Percentiles rank a stretch among this genome's conserved stretches.
Conservation (phyloP, 2,888 invertebrate genomes). For the Gymnosoma rotundatum region DNA sequence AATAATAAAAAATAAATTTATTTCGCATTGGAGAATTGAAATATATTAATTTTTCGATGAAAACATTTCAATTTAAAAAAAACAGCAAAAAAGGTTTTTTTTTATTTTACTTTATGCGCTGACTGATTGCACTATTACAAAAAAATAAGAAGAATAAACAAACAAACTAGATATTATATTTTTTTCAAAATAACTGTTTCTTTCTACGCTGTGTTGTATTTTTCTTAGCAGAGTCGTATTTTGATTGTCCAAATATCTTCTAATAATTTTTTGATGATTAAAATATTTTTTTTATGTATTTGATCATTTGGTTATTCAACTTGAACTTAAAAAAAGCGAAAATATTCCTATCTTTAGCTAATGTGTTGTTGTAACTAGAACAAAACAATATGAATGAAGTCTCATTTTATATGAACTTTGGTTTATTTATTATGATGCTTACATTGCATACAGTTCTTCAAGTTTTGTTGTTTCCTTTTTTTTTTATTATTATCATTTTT, state of each 20-base stretch:
- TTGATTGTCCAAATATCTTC: neutral
- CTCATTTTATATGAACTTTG: conserved; percentile 49
- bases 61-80: too few relatives aligned
- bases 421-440: conserved; percentile 35
- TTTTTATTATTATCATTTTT: conserved; percentile 26
- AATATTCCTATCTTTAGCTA: conserved; percentile 31
- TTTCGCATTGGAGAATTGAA: too few relatives aligned
- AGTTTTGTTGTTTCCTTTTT: conserved; percentile 22
- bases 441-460: conserved; percentile 22
- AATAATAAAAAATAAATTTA: too few relatives aligned
- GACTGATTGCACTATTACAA: too few relatives aligned
- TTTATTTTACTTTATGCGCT: too few relatives aligned
- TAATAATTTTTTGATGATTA: neutral
- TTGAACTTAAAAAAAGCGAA: conserved; percentile 38
- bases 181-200: neutral
- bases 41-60: too few relatives aligned
- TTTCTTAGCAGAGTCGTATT: conserved; percentile 13
- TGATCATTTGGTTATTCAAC: conserved; percentile 78
- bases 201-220: neutral
- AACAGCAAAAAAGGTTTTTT: too few relatives aligned
- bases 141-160: too few relatives aligned
- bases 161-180: too few relatives aligned
- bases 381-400: neutral
- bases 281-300: neutral
- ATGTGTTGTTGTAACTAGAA: neutral